Base-by-base conservation (phyloP, 1,140 invertebrate genomes). In the Cotesia vestalis region DNA sequence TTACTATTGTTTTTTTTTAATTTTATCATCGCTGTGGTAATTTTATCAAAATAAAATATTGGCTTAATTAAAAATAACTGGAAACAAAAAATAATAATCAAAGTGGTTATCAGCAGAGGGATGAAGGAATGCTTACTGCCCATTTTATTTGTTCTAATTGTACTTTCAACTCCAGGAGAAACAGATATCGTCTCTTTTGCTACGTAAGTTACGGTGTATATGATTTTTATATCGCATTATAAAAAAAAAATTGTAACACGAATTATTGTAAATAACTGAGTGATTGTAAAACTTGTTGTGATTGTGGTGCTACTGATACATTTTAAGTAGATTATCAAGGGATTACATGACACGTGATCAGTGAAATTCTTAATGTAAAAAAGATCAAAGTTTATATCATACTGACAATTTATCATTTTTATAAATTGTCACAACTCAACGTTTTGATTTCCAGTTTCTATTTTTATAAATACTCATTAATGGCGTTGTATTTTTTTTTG, bases 151-250 rank as follows among this genome's bases (percentile, higher is more conserved):
- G 67, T 83, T 62, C 77, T 85, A 74, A 78, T 84, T 76, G 75
- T 84, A 62, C 78, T 80, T 67, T 77, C 80, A 71, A 75, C 72
- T 71, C 80, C 80, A 63, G 76, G 77, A 72, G 73, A 63, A 75
- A 78, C 79, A 68, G 78, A 82, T 76, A 76, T 79, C 57, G 83
- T 84, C 72, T 80, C 81, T n/a, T 77, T 76, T 66, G 78, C 76
- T 68, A 82, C 80, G 84, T 85, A 83, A 80, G 84, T 83, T 73
- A 46, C 20, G 38, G 5, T 59, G 4, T 62, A 20, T 27, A 20
- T 55, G 38, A 27, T 8, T 68, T 57, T 66, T 55, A 14, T 4
- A 20, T 20, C 5, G 12, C 9, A 17, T 67, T 11, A 67, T 53
- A 35, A 59, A 4, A 67, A 67, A 20, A 6, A 27, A 20, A 20